Evolutionary conservation across 2,113 vertebrate species (phyloP).

Genomic region (Raja brachyura): DNA sequence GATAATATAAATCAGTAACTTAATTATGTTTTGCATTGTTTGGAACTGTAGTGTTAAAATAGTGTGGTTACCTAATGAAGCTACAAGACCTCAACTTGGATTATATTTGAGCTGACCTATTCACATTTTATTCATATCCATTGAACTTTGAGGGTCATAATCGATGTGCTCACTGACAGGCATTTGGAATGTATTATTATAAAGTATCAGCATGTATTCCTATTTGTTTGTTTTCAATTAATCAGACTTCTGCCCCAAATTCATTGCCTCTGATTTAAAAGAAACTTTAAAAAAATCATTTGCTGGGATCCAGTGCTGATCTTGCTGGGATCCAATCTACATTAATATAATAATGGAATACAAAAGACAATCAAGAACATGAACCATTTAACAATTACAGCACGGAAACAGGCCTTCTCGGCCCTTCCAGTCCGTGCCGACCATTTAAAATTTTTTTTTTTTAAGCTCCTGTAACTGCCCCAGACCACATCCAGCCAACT

Average conservation of each 20-base stretch:
- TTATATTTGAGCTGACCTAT: not conserved
- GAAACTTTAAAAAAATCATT: not conserved
- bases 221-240: not conserved
- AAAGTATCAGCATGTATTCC: not conserved
- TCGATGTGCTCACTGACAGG: not conserved
- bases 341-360: not conserved
- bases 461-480: too few species aligned
- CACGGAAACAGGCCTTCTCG: too few species aligned
- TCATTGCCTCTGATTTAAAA: not conserved
- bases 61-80: not conserved
- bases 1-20: conserved; percentile 10
- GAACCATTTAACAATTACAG: too few species aligned
- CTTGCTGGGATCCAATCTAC: not conserved
- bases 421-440: too few species aligned
- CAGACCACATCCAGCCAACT: too few species aligned
- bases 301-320: not conserved
- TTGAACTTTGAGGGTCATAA: not conserved
- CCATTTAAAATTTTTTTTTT: too few species aligned
- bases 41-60: not conserved
- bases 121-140: not conserved
- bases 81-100: not conserved
- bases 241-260: not conserved
- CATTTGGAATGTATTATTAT: not conserved
- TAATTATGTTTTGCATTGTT: not conserved
- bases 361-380: not conserved